Conservation (phyloP, 2,113 vertebrate species). For the Phaethon lepturus region DNA sequence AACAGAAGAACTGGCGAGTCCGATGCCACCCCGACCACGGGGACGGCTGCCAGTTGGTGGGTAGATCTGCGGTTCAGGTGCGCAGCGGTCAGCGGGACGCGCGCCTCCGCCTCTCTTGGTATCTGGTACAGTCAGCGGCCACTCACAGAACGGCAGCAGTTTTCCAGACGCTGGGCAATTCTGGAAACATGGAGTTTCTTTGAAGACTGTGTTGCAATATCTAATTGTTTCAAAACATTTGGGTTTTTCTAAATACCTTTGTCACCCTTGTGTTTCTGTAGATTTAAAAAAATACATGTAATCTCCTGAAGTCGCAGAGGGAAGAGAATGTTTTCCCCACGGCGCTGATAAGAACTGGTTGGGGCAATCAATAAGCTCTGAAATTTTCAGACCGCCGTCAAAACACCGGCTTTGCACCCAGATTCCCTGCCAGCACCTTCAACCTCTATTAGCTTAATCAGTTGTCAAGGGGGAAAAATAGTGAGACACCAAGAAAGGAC, state of each 20-base stretch:
- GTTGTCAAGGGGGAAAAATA: not conserved
- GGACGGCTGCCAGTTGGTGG: not conserved
- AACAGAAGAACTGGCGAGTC: conserved; percentile 37
- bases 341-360: not conserved
- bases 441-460: not conserved
- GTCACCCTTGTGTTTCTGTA: not conserved
- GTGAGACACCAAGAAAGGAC: rapidly evolving
- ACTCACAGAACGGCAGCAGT: not conserved
- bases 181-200: not conserved
- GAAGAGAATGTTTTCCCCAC: not conserved
- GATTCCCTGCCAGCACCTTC: not conserved
- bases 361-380: rapidly evolving
- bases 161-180: not conserved
- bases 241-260: not conserved
- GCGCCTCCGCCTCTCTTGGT: not conserved
- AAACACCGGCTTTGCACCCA: not conserved
- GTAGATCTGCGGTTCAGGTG: conserved; percentile 27
- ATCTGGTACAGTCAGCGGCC: not conserved
- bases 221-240: not conserved
- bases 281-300: not conserved
- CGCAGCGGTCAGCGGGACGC: not conserved
- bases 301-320: not conserved
- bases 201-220: not conserved
- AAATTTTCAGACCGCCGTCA: not conserved
- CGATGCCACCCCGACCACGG: not conserved